A percentile compares a stretch with the other conserved stretches of the same genome.
These are phyloP conservation scores for Columba janthina DNA, from an alignment of 2,113 vertebrate genomes.

Conservation along the genomic window DNA sequence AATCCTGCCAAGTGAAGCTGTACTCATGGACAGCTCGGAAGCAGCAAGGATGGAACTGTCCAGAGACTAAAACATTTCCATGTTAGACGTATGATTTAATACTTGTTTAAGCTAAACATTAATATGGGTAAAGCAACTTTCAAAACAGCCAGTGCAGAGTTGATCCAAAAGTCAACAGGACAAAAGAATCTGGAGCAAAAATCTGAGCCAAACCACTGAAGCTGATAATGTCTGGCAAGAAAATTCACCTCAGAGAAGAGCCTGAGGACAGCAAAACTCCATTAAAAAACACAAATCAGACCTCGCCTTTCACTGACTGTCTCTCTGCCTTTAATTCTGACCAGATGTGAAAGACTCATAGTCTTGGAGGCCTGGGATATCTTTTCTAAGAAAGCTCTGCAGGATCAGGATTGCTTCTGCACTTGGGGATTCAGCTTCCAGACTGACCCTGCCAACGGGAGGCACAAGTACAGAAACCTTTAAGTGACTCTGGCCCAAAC, in stretches of 20 bases:
- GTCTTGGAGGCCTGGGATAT: not conserved
- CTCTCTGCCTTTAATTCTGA: conserved; percentile 42
- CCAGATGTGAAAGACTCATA: not conserved
- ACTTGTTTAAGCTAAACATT: conserved; percentile 65
- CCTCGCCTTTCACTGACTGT: conserved; percentile 1
- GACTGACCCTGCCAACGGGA: not conserved
- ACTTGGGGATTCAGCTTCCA: not conserved
- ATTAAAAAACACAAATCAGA: not conserved
- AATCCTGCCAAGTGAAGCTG: conserved; percentile 19
- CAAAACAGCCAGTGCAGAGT: conserved; percentile 56
- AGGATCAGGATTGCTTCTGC: not conserved
- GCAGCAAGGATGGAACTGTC: conserved; percentile 20
- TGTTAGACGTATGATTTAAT: conserved; percentile 52
- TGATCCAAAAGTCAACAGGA: conserved; percentile 74
- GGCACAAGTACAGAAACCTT: conserved; percentile 11
- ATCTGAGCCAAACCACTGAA: conserved; percentile 50
- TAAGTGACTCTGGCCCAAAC: conserved; percentile 6
- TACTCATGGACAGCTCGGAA: conserved; percentile 1
- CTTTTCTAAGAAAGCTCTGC: not conserved
- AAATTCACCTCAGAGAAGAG: conserved; percentile 20
- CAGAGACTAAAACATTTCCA: conserved; percentile 41
- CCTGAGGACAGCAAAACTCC: conserved; percentile 16
- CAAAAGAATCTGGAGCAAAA: conserved; percentile 64
- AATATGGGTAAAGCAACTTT: conserved; percentile 60
- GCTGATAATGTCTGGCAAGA: conserved; percentile 61